A percentile compares a stretch with the other conserved stretches of the same genome.
Conservation (phyloP, 2,888 invertebrate species). For the Isotomurus palustris region DNA sequence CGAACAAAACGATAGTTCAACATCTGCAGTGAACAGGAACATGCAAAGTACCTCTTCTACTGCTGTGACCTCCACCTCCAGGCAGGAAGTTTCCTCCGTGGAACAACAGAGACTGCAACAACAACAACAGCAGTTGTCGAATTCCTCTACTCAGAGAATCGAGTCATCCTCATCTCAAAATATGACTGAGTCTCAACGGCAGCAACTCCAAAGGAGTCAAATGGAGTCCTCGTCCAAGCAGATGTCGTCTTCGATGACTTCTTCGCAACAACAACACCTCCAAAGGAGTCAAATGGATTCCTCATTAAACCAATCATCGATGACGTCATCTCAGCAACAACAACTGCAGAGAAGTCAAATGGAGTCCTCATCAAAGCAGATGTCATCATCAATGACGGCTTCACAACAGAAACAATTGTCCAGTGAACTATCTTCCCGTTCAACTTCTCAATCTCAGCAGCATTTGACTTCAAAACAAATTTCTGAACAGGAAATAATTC, state of each 20-base stretch:
- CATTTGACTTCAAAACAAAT: neutral
- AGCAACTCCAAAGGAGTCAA: no score
- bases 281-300: neutral
- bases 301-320: neutral
- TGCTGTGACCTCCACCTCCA: neutral
- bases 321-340: slow-evolving; percentile 1
- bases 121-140: slow-evolving; percentile 7
- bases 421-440: no score
- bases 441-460: neutral
- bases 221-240: neutral
- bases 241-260: neutral
- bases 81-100: neutral
- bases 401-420: neutral
- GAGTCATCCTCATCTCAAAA: neutral
- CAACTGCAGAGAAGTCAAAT: slow-evolving; percentile 1
- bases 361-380: neutral
- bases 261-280: neutral
- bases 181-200: neutral
- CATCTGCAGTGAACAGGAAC: no score
- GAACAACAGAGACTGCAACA: slow-evolving; percentile 6
- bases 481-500: neutral
- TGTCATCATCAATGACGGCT: neutral
- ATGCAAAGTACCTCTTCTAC: slow-evolving; percentile 1
- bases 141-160: slow-evolving; percentile 1
- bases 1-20: no score